Base-by-base conservation (phyloP, 2,888 invertebrate genomes). In the Xylocampa areola region DNA sequence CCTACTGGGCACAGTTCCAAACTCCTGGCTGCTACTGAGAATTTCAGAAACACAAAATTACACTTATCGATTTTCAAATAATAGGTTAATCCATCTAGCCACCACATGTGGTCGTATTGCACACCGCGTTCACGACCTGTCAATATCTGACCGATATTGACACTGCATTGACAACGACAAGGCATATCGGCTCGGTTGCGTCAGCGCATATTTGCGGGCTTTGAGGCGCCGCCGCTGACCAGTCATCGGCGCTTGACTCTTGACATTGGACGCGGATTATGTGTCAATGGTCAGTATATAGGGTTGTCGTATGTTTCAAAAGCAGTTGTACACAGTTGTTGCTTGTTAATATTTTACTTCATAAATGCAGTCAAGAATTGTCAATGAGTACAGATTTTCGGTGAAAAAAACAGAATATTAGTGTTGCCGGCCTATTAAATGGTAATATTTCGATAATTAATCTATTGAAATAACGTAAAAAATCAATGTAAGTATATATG, bases 201-300 rank as follows among this genome's bases (percentile, higher is more conserved):
- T 78, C 84, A 86, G 76, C 80, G 82, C 81, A 81, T 76, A 77
- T 81, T 77, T 74, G 78, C 79, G 64, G 63, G 62, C 73, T 77
- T 80, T 81, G 78, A 52, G 36, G 27, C 32, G 49, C 59, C 30
- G 47, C 59, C 67, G 60, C 68, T 67, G 62, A 72, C 79, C 73
- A 73, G 73, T 69, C 68, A 48, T 48, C 51, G 68, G 70, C 68
- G 75, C 73, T 77, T 71, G 49, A 79, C 73, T 78, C 79, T 82
- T 84, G 86, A 86, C 86, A 88, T 87, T 85, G 87, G 71, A 72
- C 72, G 67, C 74, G 74, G 78, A 75, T 75, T 76, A 76, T 75
- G 68, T 71, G 66, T 73, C 77, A 80, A 77, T 74, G 61, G 50
- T 62, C 58, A 61, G 51, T 66, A 52, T 21, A 6, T 57, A 74